phyloP scores from a whole-genome alignment of 2,888 invertebrate species.

The Sericinus montela region DNA sequence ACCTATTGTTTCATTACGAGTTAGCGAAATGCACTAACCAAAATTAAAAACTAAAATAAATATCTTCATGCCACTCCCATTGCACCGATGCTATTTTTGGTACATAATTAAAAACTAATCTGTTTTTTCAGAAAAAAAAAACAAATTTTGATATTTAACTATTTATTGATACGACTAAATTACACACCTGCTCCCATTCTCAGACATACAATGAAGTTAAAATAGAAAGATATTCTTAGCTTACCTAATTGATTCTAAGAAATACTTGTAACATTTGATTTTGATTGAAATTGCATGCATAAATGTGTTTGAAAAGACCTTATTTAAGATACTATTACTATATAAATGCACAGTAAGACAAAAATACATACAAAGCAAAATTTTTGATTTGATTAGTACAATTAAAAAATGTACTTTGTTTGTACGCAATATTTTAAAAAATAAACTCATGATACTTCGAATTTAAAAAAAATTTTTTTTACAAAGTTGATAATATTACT shows the following conservation, averaged over 20 bases:
- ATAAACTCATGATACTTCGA: not conserved
- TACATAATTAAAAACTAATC: no score
- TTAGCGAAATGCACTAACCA: no score
- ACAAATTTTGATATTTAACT: conserved; percentile 29
- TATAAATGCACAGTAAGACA: conserved; percentile 8
- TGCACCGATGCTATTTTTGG: no score
- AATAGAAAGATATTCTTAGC: conserved; percentile 21
- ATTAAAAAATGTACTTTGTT: not conserved
- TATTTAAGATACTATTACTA: not conserved
- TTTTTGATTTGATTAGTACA: not conserved
- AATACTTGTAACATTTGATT: conserved; percentile 21
- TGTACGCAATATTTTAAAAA: not conserved
- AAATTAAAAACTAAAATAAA: no score
- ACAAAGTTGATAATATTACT: not conserved
- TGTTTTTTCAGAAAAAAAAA: conserved; percentile 20
- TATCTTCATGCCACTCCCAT: no score
- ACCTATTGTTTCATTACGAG: no score
- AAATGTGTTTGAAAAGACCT: not conserved
- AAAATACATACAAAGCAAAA: conserved; percentile 5
- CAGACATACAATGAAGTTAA: conserved; percentile 23
- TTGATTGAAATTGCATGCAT: not conserved
- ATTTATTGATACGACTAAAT: conserved; percentile 39
- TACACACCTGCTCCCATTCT: conserved; percentile 56
- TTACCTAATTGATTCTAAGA: conserved; percentile 34
- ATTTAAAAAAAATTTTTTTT: not conserved